Base-by-base conservation (phyloP, 2,797 vertebrate species). In the Linurgus olivaceus region DNA sequence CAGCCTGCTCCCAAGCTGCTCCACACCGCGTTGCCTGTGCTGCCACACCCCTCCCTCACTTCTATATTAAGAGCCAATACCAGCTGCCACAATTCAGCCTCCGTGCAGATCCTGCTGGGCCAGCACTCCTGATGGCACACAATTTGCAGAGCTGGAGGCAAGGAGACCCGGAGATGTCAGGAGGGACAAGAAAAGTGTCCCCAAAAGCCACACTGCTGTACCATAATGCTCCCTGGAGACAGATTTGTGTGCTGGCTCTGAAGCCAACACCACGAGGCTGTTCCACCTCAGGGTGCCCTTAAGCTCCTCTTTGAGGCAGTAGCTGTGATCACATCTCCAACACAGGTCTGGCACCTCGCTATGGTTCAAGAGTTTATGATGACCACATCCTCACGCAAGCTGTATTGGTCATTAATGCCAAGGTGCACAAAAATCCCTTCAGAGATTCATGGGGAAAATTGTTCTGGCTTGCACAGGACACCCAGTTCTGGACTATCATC, bases 11-110 rank as follows among this genome's bases (percentile, higher is more conserved):
- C 76, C 19, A 3, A 77, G 75, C 21, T 7, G 31, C 47, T 52
- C 79, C 2, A 75, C 76, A 52, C 52, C 52, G 13, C 9, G 0
- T 33, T 44, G 88, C 84, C 74, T 40, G 33, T 40, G 86, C 89
- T 52, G 71, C 84, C 93, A 2, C 90, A 72, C 66, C 89, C 71
- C 81, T 76, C 77, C 68, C 81, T 76, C 89, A 12, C 75, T 96
- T 35, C 87, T 96, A 74, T 83, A 91, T 77, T 71, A 15, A 92
- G 95, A 87, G 81, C 65, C 33, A 2, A 67, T 65, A 61, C 67
- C 94, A 91, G 94, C 84, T 96, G 93, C 78, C 93, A 77, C 87
- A 3, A 0, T 37, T 68, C 93, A 94, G 81, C 84, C 61, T 94
- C 72, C n/a, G 0, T 74, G 84, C 3, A 0, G 55, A 82, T 91